Conservation (phyloP, 2,113 vertebrate species). For the Sphyrna mokarran region DNA sequence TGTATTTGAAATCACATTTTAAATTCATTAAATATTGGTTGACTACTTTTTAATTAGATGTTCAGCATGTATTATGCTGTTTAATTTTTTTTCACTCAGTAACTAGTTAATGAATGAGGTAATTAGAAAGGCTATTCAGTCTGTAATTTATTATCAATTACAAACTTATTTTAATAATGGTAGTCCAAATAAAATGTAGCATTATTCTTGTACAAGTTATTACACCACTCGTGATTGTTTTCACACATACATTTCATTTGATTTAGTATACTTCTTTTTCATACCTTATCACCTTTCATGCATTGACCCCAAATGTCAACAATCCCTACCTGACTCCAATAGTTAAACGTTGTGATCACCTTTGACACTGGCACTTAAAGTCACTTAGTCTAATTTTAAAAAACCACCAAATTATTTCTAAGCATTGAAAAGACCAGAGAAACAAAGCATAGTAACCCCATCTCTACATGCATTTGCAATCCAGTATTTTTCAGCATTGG, state of each 20-base stretch:
- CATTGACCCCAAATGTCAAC: neutral
- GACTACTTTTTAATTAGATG: neutral
- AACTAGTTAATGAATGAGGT: conserved; percentile 14
- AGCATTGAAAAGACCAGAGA: neutral
- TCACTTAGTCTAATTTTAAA: neutral
- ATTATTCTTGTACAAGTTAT: neutral
- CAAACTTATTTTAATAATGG: neutral
- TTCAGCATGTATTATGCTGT: neutral
- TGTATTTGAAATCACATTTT: neutral
- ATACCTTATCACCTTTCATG: neutral
- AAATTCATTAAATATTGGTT: neutral
- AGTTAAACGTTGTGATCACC: neutral
- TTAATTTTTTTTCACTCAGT: neutral
- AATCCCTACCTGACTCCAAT: neutral
- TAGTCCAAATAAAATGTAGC: neutral
- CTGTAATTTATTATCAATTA: conserved; percentile 23
- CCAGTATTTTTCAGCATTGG: neutral
- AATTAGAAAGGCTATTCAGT: neutral
- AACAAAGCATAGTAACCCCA: neutral
- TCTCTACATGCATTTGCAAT: neutral
- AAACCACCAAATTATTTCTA: neutral
- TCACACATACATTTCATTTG: neutral
- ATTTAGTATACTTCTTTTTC: neutral
- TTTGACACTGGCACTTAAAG: neutral
- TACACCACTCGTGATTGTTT: neutral